Conservation (phyloP, 1,140 invertebrate genomes). For the Anastrepha obliqua region DNA sequence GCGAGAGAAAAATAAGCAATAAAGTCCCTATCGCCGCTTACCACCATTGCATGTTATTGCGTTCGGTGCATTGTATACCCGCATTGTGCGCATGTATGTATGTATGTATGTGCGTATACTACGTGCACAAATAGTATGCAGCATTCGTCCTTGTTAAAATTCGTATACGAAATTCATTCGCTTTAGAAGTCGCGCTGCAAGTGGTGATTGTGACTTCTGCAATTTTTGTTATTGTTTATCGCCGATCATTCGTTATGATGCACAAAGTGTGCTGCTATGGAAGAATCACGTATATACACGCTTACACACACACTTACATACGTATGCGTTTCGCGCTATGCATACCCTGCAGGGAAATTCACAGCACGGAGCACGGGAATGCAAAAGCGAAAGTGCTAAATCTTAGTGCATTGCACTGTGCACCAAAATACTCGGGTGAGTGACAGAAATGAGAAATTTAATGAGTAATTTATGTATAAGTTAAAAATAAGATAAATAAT, state of each 20-base stretch:
- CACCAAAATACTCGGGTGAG: too few species aligned
- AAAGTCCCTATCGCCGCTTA: neutral
- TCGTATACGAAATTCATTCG: neutral
- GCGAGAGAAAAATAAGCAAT: slow-evolving; percentile 7
- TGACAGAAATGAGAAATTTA: too few species aligned
- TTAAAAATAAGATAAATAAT: too few species aligned
- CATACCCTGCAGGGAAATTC: too few species aligned
- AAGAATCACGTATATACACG: neutral
- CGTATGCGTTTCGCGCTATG: neutral
- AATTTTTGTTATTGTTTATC: slow-evolving; percentile 8
- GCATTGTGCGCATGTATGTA: neutral
- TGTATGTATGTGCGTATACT: neutral
- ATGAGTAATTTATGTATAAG: too few species aligned
- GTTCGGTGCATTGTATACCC: neutral
- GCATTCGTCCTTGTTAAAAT: slow-evolving; percentile 20
- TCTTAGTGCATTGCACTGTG: too few species aligned
- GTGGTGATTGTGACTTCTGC: neutral
- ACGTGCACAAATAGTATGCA: neutral
- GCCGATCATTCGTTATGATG: slow-evolving; percentile 22
- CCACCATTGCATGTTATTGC: neutral
- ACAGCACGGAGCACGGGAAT: too few species aligned
- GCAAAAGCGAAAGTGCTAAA: too few species aligned
- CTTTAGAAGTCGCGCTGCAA: neutral
- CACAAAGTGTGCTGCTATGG: neutral
- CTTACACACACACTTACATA: neutral